A percentile compares a stretch with the other conserved stretches of the same genome.
phyloP scores from a whole-genome alignment of 2,113 vertebrate species.

The Anthoscopus minutus region DNA sequence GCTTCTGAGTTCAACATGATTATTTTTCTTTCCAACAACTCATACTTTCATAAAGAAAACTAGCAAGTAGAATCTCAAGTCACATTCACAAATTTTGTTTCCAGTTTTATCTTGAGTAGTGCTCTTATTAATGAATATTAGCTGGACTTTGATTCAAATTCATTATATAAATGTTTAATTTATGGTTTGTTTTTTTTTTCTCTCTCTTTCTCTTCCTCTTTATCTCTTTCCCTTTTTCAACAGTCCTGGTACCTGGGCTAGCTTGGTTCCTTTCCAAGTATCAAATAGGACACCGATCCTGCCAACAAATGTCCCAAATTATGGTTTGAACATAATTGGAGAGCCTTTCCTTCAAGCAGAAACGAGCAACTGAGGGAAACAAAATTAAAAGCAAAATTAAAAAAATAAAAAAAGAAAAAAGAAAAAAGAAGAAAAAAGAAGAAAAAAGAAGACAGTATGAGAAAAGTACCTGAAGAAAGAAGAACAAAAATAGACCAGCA shows the following conservation, averaged over 20 bases:
- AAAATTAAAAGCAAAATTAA: slow-evolving; percentile 34
- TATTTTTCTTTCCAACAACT: neutral
- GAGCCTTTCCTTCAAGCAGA: slow-evolving; percentile 98
- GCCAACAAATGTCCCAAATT: slow-evolving; percentile 99
- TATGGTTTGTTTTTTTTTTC: neutral
- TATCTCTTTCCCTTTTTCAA: neutral
- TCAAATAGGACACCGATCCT: slow-evolving; percentile 98
- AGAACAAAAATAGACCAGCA: slow-evolving; percentile 76
- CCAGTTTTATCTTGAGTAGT: neutral
- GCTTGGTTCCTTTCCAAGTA: slow-evolving; percentile 99
- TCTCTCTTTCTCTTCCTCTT: neutral
- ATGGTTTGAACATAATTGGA: slow-evolving; percentile 99
- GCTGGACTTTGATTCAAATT: neutral
- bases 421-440: slow-evolving; percentile 35
- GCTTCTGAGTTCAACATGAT: neutral
- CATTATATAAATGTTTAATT: slow-evolving; percentile 34
- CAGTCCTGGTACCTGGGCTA: slow-evolving; percentile 99
- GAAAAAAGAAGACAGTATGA: slow-evolving; percentile 55
- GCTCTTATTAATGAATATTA: neutral
- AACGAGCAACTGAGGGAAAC: slow-evolving; percentile 90
- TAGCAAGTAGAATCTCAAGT: neutral
- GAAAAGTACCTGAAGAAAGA: slow-evolving; percentile 73
- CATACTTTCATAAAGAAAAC: neutral
- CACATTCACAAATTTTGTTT: neutral
- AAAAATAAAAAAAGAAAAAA: slow-evolving; percentile 27